Percentiles rank a stretch among this genome's conserved stretches.
Conservation (phyloP, 2,113 vertebrate genomes). For the Octodon degus region DNA sequence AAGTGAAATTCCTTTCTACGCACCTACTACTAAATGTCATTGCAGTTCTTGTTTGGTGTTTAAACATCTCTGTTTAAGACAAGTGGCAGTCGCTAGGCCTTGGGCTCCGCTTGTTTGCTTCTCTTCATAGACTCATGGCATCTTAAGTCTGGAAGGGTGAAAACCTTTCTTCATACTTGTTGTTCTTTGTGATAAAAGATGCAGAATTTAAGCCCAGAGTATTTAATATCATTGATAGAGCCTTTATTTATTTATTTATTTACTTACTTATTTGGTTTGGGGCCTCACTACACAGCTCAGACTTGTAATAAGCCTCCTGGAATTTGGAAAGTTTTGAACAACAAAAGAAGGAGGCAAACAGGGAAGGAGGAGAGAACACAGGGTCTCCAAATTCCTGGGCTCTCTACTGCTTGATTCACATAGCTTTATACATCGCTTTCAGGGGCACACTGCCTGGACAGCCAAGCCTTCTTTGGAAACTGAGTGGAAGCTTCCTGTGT, state of each 20-base stretch:
- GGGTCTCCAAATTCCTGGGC: not conserved
- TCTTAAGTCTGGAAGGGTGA: not conserved
- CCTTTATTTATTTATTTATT: too few species aligned
- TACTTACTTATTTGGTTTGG: too few species aligned
- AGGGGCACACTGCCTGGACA: not conserved
- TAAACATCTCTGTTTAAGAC: not conserved
- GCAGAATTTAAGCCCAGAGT: conserved; percentile 9
- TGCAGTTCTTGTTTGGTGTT: not conserved
- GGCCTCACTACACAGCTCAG: too few species aligned
- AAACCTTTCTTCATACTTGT: not conserved
- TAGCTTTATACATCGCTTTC: not conserved
- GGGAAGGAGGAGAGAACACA: not conserved
- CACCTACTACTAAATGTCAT: not conserved
- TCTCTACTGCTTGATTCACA: not conserved
- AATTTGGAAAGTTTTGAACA: not conserved
- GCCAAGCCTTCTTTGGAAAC: not conserved
- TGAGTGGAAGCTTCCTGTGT: not conserved
- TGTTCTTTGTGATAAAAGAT: not conserved
- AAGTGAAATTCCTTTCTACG: not conserved
- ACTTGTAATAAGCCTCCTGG: too few species aligned
- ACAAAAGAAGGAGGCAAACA: not conserved
- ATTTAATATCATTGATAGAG: not conserved
- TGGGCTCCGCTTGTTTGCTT: not conserved
- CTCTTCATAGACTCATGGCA: not conserved
- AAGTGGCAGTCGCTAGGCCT: not conserved